Percentiles rank a stretch among this genome's conserved stretches.
phyloP scores from a whole-genome alignment of 1,140 invertebrate species.

The Trichonephila clavipes region DNA sequence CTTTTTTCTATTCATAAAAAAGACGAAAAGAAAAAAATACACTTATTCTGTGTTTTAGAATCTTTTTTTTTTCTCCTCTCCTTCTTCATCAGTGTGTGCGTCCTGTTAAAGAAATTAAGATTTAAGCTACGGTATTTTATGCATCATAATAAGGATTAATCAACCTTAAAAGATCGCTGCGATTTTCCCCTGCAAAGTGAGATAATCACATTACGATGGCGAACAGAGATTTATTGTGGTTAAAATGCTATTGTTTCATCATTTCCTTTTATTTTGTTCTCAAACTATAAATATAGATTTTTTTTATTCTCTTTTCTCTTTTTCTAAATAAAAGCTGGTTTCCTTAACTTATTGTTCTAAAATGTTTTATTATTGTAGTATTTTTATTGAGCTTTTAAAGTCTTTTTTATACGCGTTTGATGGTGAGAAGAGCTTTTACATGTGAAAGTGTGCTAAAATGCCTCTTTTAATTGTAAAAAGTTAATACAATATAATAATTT shows the following conservation, averaged over 20 bases:
- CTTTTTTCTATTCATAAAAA: background rate
- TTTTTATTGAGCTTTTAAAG: no score
- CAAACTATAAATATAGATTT: background rate
- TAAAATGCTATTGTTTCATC: background rate
- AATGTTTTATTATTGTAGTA: no score
- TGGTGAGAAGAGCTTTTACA: no score
- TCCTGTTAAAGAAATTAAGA: constrained; percentile 68
- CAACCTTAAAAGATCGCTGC: background rate
- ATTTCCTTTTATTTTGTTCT: background rate
- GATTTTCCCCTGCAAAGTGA: background rate
- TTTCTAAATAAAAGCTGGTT: no score
- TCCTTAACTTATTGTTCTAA: no score
- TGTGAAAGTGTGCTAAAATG: no score
- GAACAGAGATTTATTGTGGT: constrained; percentile 51
- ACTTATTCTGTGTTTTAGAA: background rate
- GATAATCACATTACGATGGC: constrained; percentile 48
- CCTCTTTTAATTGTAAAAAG: no score
- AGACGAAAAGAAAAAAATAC: background rate
- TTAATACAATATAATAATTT: no score
- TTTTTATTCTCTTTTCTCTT: no score
- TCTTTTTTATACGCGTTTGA: no score
- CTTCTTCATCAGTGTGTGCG: background rate
- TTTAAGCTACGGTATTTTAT: constrained; percentile 64
- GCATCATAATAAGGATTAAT: constrained; percentile 64
- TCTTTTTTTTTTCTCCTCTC: background rate